Evolutionary conservation across 2,888 invertebrate genomes (phyloP).

Genomic region (Pherbina coryleti): DNA sequence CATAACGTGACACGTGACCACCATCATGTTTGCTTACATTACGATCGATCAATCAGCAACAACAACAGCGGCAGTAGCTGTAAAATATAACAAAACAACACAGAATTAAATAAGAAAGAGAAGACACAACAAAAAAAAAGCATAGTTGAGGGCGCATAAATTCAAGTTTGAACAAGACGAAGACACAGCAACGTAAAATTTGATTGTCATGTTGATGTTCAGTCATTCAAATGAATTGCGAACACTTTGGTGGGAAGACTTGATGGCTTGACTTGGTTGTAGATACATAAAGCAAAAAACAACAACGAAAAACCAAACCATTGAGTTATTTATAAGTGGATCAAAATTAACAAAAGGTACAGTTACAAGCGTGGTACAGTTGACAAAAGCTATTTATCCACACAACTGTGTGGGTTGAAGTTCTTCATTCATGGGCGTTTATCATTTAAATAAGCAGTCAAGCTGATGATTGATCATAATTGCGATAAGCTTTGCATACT

Average conservation of each 20-base stretch:
- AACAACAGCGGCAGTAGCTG: slow-evolving; percentile 40
- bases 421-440: background rate
- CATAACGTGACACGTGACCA: slow-evolving; percentile 67
- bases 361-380: background rate
- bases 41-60: slow-evolving; percentile 65
- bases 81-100: slow-evolving; percentile 28
- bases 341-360: slow-evolving; percentile 33
- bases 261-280: background rate
- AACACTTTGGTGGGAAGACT: background rate
- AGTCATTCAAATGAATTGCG: slow-evolving; percentile 32
- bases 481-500: slow-evolving; percentile 16
- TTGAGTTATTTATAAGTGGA: slow-evolving; percentile 10
- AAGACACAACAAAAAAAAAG: slow-evolving; percentile 33
- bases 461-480: slow-evolving; percentile 36
- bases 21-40: slow-evolving; percentile 69
- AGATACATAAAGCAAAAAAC: background rate
- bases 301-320: background rate
- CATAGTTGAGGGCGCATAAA: slow-evolving; percentile 44
- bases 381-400: background rate
- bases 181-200: slow-evolving; percentile 14
- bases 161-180: slow-evolving; percentile 9
- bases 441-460: slow-evolving; percentile 33
- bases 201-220: slow-evolving; percentile 43
- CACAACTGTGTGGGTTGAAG: background rate
- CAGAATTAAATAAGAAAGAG: slow-evolving; percentile 30